A percentile compares a stretch with the other conserved stretches of the same genome.
phyloP scores from a whole-genome alignment of 2,797 vertebrate genomes.

The Fistularia commersonii region DNA sequence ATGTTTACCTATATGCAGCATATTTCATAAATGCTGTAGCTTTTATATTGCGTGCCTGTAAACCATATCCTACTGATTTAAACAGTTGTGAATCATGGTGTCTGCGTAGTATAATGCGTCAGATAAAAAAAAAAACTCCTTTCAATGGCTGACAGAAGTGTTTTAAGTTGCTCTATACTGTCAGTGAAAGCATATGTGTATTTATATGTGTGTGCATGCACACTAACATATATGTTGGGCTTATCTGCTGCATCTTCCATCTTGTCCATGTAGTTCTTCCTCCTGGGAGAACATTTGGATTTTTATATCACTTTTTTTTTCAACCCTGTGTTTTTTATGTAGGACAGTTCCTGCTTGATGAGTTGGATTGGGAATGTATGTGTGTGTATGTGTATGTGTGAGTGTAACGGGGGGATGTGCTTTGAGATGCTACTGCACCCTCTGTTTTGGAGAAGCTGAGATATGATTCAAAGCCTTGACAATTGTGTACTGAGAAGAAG shows the following conservation, averaged over 20 bases:
- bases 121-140: no score
- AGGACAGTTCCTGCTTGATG: slow-evolving; percentile 62
- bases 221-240: slow-evolving; percentile 3
- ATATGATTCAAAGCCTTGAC: slow-evolving; percentile 63
- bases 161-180: no score
- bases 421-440: slow-evolving; percentile 45
- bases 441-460: slow-evolving; percentile 50
- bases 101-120: no score
- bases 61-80: no score
- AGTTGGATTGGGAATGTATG: no score
- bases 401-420: slow-evolving; percentile 1
- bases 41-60: no score
- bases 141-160: no score
- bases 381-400: slow-evolving; percentile 1
- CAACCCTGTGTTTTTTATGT: slow-evolving; percentile 42
- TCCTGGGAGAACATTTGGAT: slow-evolving; percentile 45
- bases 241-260: slow-evolving; percentile 33
- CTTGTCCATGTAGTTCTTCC: slow-evolving; percentile 46
- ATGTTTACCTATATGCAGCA: no score
- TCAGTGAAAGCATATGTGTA: slow-evolving; percentile 4
- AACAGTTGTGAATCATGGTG: no score
- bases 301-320: slow-evolving; percentile 39
- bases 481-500: slow-evolving; percentile 50
- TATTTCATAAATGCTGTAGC: no score
- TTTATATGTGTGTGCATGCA: not conserved